Evolutionary conservation across 2,888 invertebrate species (phyloP).

Genomic region (Ferrisia virgata): DNA sequence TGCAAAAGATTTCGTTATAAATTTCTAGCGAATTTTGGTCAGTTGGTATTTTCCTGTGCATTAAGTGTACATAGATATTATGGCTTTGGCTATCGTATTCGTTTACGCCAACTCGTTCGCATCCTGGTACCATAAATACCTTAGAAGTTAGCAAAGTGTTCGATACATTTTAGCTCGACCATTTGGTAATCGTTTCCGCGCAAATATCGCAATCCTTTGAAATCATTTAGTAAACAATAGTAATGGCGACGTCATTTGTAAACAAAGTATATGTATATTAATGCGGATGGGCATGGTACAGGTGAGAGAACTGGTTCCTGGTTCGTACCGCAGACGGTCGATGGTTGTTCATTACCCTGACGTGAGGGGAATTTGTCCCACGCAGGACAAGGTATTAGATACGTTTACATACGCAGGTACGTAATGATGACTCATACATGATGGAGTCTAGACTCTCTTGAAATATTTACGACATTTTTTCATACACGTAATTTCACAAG

Average conservation of each 20-base stretch:
- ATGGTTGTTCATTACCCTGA: neutral
- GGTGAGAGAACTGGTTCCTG: neutral
- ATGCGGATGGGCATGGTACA: neutral
- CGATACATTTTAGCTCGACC: neutral
- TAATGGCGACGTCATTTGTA: neutral
- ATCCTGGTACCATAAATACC: neutral
- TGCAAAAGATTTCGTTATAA: slow-evolving; percentile 1
- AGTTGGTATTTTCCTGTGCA: slow-evolving; percentile 39
- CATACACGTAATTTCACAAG: too few relatives aligned
- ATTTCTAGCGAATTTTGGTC: slow-evolving; percentile 41
- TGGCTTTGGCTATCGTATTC: neutral
- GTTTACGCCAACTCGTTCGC: neutral
- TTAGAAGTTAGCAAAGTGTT: neutral
- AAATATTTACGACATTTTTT: too few relatives aligned
- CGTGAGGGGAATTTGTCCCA: neutral
- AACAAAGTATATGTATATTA: neutral
- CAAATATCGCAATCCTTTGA: neutral
- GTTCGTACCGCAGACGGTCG: neutral
- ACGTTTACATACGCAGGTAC: too few relatives aligned
- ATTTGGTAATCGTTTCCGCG: slow-evolving; percentile 7
- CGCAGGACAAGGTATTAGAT: neutral
- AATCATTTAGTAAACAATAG: neutral
- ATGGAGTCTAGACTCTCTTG: neutral
- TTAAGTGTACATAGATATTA: neutral
- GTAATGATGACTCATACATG: neutral